Percentiles rank a stretch among this genome's conserved stretches.
phyloP scores from a whole-genome alignment of 1,140 invertebrate genomes.

The Hyposmocoma kahamanoa region DNA sequence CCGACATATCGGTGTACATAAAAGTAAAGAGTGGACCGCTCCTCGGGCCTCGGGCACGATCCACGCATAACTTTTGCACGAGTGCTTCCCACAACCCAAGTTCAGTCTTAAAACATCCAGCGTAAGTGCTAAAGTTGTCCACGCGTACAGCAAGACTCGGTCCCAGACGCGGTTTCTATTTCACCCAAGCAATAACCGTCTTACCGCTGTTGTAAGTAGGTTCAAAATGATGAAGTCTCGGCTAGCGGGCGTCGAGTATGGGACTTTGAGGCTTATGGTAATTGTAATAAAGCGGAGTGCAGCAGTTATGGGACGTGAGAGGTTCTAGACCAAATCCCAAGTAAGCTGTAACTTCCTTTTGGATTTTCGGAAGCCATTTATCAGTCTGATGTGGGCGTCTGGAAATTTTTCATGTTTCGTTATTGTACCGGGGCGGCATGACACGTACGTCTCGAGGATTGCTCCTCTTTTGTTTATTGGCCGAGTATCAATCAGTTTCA shows the following conservation, averaged over 20 bases:
- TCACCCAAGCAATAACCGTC: constrained; percentile 68
- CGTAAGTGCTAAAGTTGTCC: constrained; percentile 49
- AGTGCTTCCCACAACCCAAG: constrained; percentile 26
- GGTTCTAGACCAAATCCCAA: constrained; percentile 75
- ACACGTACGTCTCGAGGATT: constrained; percentile 46
- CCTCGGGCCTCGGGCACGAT: constrained; percentile 61
- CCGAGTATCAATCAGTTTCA: constrained; percentile 33
- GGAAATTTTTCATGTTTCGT: constrained; percentile 73
- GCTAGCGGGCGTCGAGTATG: constrained; percentile 51
- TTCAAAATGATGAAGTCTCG: constrained; percentile 66
- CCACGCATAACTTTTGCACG: constrained; percentile 63
- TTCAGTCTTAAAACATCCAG: constrained; percentile 42
- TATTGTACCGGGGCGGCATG: constrained; percentile 59
- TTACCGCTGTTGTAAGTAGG: constrained; percentile 62
- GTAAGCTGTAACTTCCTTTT: constrained; percentile 78
- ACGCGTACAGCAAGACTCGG: constrained; percentile 33
- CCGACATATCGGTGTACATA: constrained; percentile 66
- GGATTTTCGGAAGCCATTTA: constrained; percentile 79
- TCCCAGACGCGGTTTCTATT: constrained; percentile 58
- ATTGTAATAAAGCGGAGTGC: constrained; percentile 74
- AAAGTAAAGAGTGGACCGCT: constrained; percentile 71
- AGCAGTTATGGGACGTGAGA: constrained; percentile 73
- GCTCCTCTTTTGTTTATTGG: constrained; percentile 40
- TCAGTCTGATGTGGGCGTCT: constrained; percentile 74
- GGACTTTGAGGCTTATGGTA: constrained; percentile 72